Percentiles rank a stretch among this genome's conserved stretches.
Conservation (phyloP, 1,140 invertebrate genomes). For the Lineus longissimus region DNA sequence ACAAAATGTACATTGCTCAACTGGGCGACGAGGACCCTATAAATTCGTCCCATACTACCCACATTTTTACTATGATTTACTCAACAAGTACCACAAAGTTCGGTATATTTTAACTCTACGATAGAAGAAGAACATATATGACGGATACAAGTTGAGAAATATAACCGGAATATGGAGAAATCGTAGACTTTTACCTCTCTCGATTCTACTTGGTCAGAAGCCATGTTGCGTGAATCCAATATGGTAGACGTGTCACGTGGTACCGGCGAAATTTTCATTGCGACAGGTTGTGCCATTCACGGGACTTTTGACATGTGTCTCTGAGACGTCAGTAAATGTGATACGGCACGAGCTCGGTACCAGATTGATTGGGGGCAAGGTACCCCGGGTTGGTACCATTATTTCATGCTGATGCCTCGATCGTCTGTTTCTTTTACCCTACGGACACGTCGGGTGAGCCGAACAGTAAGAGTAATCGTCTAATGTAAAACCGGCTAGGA, state of each 20-base stretch:
- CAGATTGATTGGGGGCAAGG: too few relatives aligned
- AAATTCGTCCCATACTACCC: not conserved
- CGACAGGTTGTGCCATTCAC: too few relatives aligned
- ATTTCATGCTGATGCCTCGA: too few relatives aligned
- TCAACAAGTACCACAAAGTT: not conserved
- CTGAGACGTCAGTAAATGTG: too few relatives aligned
- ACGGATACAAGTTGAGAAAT: not conserved
- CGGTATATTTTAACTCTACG: not conserved
- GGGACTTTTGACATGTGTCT: too few relatives aligned
- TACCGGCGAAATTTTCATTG: constrained; percentile 7
- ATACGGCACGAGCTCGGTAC: too few relatives aligned
- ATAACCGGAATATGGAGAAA: not conserved
- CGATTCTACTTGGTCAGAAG: constrained; percentile 8
- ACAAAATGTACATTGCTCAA: not conserved
- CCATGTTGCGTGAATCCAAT: constrained; percentile 4
- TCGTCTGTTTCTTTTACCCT: too few relatives aligned
- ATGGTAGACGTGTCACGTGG: constrained; percentile 7
- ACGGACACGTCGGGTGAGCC: too few relatives aligned
- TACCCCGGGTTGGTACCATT: too few relatives aligned
- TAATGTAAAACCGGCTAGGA: too few relatives aligned
- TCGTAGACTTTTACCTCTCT: constrained; percentile 4
- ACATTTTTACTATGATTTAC: not conserved
- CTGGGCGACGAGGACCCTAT: not conserved
- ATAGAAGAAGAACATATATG: not conserved
- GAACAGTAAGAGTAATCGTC: too few relatives aligned